Conservation (phyloP, 1,140 invertebrate species). For the Cyphomyrmex costatus region DNA sequence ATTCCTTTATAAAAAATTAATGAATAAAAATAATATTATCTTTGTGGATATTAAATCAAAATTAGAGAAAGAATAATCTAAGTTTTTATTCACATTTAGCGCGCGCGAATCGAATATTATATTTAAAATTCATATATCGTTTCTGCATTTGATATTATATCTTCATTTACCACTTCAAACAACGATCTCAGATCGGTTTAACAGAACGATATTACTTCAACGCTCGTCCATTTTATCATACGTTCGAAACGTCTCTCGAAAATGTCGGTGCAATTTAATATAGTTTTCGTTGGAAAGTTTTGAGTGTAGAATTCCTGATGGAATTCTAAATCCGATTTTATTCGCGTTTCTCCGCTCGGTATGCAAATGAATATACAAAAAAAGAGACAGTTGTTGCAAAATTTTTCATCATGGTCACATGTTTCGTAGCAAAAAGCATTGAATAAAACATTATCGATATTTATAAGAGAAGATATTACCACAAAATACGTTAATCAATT, state of each 20-base stretch:
- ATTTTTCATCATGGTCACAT: conserved; percentile 8
- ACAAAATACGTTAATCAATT: neutral
- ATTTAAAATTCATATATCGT: neutral
- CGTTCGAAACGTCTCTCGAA: conserved; percentile 35
- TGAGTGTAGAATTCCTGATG: conserved; percentile 31
- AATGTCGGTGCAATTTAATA: conserved; percentile 44
- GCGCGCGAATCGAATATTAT: neutral
- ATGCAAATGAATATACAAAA: conserved; percentile 46
- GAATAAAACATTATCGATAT: conserved; percentile 20
- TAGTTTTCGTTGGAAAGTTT: conserved; percentile 39
- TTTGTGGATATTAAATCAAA: neutral
- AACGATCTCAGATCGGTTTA: neutral
- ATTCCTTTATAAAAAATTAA: neutral
- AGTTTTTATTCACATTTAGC: neutral
- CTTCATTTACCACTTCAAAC: conserved; percentile 9
- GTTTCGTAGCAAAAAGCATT: neutral
- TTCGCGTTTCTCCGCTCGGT: conserved; percentile 32
- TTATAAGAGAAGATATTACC: neutral
- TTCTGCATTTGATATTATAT: conserved; percentile 13
- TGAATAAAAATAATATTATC: neutral
- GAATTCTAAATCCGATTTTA: conserved; percentile 44
- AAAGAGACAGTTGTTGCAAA: neutral
- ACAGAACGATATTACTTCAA: conserved; percentile 4
- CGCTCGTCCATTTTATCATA: neutral
- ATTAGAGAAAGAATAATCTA: neutral